Conservation (phyloP, 2,888 invertebrate genomes). For the Physocephala rufipes region DNA sequence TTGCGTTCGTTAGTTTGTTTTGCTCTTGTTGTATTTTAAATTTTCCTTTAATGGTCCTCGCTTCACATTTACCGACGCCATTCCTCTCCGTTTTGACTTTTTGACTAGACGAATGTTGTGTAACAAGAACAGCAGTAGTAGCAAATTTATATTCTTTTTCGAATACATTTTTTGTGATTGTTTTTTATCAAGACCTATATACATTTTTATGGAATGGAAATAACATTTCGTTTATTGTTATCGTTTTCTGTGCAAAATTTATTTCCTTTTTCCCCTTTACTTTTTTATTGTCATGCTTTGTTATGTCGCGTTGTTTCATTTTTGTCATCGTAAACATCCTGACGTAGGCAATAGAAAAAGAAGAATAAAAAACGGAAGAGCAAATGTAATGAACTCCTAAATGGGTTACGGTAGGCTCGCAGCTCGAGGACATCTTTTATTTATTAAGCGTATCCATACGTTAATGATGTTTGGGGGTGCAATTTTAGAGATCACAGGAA, state of each 20-base stretch:
- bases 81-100: background rate
- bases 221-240: constrained; percentile 3
- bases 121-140: too few relatives aligned
- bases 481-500: too few relatives aligned
- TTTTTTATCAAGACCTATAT: background rate
- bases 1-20: background rate
- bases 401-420: too few relatives aligned
- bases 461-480: too few relatives aligned
- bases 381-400: too few relatives aligned
- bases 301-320: too few relatives aligned
- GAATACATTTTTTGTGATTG: background rate
- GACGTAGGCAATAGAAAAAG: background rate
- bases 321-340: too few relatives aligned
- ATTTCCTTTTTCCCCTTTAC: too few relatives aligned
- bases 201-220: background rate
- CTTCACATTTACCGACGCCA: background rate
- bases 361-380: background rate
- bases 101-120: background rate
- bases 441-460: too few relatives aligned
- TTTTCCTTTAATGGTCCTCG: background rate
- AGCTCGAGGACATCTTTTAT: too few relatives aligned
- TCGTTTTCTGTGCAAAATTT: background rate
- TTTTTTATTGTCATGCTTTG: too few relatives aligned
- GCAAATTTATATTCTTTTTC: too few relatives aligned
- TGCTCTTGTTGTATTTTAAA: background rate